Evolutionary conservation across 2,113 vertebrate species (phyloP).

Genomic region (Vombatus ursinus): DNA sequence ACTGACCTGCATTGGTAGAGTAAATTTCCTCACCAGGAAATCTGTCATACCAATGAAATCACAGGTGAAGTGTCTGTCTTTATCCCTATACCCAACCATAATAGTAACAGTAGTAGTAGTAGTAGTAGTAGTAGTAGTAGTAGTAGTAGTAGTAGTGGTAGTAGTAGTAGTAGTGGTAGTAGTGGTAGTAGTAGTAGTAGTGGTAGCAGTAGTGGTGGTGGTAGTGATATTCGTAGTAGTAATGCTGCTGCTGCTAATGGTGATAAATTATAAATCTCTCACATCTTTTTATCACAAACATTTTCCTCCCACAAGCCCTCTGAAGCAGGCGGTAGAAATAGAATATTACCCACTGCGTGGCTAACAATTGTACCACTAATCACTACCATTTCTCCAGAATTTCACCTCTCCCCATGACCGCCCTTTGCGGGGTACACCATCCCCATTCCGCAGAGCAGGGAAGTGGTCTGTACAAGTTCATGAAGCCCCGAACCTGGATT

Average conservation of each 20-base stretch:
- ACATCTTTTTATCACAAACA: neutral
- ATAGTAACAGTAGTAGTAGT: neutral
- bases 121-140: neutral
- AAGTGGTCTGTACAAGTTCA: neutral
- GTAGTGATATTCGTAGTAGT: too few relatives aligned
- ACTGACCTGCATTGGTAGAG: neutral
- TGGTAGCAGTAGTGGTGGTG: too few relatives aligned
- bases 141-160: too few relatives aligned
- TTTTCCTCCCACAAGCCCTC: neutral
- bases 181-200: too few relatives aligned
- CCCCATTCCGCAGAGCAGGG: neutral
- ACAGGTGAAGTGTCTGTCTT: neutral
- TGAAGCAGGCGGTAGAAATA: neutral
- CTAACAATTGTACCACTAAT: neutral
- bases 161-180: too few relatives aligned
- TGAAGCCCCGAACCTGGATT: neutral
- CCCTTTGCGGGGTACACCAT: neutral
- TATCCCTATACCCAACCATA: neutral
- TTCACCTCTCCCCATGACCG: neutral
- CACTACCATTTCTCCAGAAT: neutral
- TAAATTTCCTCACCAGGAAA: neutral
- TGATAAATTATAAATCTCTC: neutral
- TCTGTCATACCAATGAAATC: neutral
- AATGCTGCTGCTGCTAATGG: neutral
- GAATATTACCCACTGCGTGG: neutral